Conservation (phyloP, 2,113 vertebrate genomes). For the Gavia stellata region DNA sequence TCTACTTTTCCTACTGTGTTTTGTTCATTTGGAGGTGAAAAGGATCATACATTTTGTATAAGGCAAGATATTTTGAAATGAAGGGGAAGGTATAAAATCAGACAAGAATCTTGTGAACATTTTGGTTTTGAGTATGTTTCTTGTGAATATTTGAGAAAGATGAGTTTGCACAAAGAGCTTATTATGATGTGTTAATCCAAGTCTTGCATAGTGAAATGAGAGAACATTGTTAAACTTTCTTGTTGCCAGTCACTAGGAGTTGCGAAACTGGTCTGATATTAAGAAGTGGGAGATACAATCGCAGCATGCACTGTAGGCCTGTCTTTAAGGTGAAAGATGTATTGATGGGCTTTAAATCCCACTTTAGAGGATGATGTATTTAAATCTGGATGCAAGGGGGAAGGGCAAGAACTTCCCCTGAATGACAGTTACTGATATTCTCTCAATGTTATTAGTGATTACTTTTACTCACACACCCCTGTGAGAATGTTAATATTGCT, state of each 20-base stretch:
- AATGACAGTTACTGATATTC: constrained; percentile 13
- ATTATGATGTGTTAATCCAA: background rate
- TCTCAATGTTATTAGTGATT: constrained; percentile 28
- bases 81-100: background rate
- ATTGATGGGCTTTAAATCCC: constrained; percentile 5
- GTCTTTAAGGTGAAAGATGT: background rate
- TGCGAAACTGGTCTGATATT: background rate
- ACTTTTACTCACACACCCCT: constrained; percentile 15
- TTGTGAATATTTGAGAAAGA: background rate
- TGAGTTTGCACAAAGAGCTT: background rate
- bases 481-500: constrained; percentile 42
- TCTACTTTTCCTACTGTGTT: background rate
- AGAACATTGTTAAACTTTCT: background rate
- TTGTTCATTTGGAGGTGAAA: background rate
- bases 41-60: background rate
- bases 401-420: background rate
- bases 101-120: background rate
- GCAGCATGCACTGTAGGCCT: background rate
- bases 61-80: background rate
- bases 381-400: background rate
- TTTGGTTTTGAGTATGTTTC: background rate
- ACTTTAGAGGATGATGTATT: constrained; percentile 9
- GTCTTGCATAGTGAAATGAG: background rate
- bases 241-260: background rate
- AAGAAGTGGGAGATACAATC: background rate